These are phyloP conservation scores for Rotaria socialis DNA, from an alignment of 2,888 invertebrate genomes.

Conservation along the genomic window DNA sequence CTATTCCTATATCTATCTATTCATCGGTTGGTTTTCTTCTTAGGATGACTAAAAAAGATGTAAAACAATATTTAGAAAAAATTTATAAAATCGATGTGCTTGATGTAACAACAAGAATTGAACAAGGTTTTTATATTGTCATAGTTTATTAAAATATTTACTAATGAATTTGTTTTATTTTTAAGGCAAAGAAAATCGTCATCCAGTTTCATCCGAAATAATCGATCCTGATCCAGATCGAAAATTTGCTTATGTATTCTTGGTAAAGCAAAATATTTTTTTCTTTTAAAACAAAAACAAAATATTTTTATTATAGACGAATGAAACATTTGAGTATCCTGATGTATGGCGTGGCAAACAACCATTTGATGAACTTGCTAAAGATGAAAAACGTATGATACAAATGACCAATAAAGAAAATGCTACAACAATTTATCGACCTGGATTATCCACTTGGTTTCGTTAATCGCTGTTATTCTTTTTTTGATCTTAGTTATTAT, in stretches of 20 bases:
- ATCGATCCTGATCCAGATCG: conserved; percentile 4
- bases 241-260: background rate
- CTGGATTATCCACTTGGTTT: background rate
- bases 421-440: background rate
- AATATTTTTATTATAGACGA: background rate
- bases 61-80: conserved; percentile 87
- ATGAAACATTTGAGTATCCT: background rate
- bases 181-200: conserved; percentile 1
- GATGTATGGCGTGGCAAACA: background rate
- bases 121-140: background rate
- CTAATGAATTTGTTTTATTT: background rate
- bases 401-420: background rate
- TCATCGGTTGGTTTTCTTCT: conserved; percentile 43
- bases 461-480: background rate
- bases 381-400: background rate
- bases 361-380: background rate
- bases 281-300: no score
- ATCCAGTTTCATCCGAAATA: background rate
- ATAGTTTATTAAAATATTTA: background rate
- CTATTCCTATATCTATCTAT: background rate
- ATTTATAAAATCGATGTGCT: conserved; percentile 81
- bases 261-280: background rate
- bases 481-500: background rate
- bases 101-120: conserved; percentile 62
- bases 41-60: conserved; percentile 80